Conservation (phyloP, 2,113 vertebrate genomes). For the Phaethon lepturus region DNA sequence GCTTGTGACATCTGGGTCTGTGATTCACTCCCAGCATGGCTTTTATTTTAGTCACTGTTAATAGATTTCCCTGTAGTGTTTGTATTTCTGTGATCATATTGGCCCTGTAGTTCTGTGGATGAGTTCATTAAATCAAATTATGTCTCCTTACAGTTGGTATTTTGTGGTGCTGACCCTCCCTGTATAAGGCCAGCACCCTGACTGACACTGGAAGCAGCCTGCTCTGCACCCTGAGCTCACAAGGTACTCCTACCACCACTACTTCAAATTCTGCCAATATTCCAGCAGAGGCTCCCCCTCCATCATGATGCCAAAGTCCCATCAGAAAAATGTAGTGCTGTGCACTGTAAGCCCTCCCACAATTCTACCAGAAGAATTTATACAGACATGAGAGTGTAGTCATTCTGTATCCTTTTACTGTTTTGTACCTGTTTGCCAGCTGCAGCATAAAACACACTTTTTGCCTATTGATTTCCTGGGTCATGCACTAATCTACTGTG, state of each 20-base stretch:
- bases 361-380: background rate
- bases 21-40: background rate
- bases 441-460: background rate
- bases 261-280: background rate
- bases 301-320: background rate
- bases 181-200: background rate
- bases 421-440: background rate
- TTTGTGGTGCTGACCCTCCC: background rate
- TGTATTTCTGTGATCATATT: background rate
- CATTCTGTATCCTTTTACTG: background rate
- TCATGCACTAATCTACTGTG: background rate
- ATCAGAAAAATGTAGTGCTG: background rate
- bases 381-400: background rate
- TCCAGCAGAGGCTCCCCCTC: background rate
- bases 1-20: background rate
- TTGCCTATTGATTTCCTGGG: constrained; percentile 15
- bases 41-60: constrained; percentile 10
- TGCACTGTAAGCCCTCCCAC: background rate
- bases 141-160: background rate
- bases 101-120: background rate
- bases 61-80: background rate
- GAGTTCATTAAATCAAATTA: constrained; percentile 2
- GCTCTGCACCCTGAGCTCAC: background rate
- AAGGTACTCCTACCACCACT: background rate
- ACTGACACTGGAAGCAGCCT: background rate